Percentiles rank a stretch among this genome's conserved stretches.
phyloP scores from a whole-genome alignment of 2,888 invertebrate genomes.

The Tuta absoluta region DNA sequence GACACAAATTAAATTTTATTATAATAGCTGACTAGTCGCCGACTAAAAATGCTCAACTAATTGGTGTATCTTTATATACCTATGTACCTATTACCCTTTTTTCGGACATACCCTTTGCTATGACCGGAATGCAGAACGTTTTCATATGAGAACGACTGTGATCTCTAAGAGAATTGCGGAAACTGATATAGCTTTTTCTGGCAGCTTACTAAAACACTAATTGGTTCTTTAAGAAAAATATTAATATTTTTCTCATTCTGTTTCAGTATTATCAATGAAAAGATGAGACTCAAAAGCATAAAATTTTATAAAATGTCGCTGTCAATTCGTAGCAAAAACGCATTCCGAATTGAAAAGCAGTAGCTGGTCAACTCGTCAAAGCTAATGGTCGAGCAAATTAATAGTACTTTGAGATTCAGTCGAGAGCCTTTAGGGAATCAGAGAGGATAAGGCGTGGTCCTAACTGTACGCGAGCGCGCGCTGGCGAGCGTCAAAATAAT shows the following conservation, averaged over 20 bases:
- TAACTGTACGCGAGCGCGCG: no score
- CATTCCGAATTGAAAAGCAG: neutral
- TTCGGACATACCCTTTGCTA: constrained; percentile 67
- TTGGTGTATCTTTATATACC: no score
- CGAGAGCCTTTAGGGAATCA: neutral
- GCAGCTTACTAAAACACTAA: neutral
- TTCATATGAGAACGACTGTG: constrained; percentile 32
- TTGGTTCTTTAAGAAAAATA: no score
- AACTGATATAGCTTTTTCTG: neutral
- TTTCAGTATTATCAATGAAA: neutral
- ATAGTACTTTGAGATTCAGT: neutral
- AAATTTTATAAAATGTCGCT: neutral
- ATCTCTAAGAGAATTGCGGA: constrained; percentile 25
- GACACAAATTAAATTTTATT: no score
- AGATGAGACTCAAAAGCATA: no score
- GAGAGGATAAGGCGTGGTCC: no score
- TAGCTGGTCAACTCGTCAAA: neutral
- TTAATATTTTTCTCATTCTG: no score
- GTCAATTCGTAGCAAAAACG: neutral
- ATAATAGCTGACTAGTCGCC: no score
- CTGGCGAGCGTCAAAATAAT: no score
- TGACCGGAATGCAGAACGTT: constrained; percentile 13
- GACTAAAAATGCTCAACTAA: no score
- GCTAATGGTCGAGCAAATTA: neutral
- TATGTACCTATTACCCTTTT: no score